Conservation (phyloP, 1,140 invertebrate species). For the Drosophila santomea region DNA sequence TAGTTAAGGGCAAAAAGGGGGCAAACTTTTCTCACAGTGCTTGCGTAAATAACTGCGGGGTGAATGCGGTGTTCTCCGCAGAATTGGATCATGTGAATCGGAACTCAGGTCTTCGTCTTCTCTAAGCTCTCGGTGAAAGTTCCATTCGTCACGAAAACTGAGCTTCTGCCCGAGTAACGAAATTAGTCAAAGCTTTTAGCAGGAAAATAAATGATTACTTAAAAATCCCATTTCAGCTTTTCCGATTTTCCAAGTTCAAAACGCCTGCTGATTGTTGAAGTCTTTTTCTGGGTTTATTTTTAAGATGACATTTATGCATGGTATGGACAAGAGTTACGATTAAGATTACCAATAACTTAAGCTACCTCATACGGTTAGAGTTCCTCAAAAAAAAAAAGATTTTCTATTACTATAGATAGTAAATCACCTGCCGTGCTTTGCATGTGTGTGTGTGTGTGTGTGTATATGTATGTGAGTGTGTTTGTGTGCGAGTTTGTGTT, state of each 20-base stretch:
- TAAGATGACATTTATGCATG: conserved; percentile 53
- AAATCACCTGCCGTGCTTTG: conserved; percentile 1
- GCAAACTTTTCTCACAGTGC: background rate
- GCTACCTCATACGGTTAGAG: conserved; percentile 18
- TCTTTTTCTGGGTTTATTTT: conserved; percentile 69
- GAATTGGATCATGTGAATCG: background rate
- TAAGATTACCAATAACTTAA: conserved; percentile 47
- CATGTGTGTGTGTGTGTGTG: conserved; percentile 10
- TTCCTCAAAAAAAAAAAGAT: conserved; percentile 54
- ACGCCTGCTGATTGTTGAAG: background rate
- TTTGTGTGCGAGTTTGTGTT: background rate
- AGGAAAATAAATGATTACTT: no score
- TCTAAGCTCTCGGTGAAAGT: no score
- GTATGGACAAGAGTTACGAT: conserved; percentile 43
- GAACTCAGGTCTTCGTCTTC: background rate
- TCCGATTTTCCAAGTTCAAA: background rate
- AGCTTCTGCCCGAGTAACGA: background rate
- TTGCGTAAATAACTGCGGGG: background rate
- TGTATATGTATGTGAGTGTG: background rate
- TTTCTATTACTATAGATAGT: conserved; percentile 22
- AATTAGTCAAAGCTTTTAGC: no score
- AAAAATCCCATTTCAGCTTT: no score
- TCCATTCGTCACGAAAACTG: background rate
- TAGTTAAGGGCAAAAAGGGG: no score
- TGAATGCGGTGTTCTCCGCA: background rate